phyloP scores from a whole-genome alignment of 2,888 invertebrate genomes.

The Meteorus cinctellus region DNA sequence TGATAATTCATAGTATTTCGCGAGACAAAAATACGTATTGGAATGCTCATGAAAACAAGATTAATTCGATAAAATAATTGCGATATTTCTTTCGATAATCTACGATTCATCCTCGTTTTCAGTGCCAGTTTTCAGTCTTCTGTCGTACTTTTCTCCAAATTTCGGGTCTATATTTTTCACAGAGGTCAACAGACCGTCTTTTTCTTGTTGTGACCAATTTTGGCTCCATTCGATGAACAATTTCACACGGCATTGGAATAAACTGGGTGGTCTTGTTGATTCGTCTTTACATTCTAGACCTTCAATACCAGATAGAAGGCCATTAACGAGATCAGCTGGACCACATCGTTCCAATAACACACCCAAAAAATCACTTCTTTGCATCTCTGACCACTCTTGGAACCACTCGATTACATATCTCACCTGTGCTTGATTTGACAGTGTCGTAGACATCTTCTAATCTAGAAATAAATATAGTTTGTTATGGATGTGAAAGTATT shows the following conservation, averaged over 20 bases:
- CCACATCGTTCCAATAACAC: conserved; percentile 81
- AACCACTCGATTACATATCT: conserved; percentile 91
- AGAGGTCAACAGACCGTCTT: conserved; percentile 80
- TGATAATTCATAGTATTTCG: neutral
- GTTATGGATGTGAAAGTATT: conserved; percentile 29
- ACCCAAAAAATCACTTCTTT: conserved; percentile 87
- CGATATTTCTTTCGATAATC: neutral
- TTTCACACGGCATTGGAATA: conserved; percentile 90
- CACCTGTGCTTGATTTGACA: conserved; percentile 83
- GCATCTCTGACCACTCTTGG: conserved; percentile 91
- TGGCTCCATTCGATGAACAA: conserved; percentile 89
- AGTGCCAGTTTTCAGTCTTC: conserved; percentile 58
- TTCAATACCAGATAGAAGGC: conserved; percentile 81
- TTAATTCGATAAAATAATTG: neutral
- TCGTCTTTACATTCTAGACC: conserved; percentile 78
- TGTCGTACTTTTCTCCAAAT: conserved; percentile 80
- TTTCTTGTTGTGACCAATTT: conserved; percentile 85
- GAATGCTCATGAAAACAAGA: neutral
- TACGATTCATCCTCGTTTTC: conserved; percentile 41
- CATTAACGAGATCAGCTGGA: conserved; percentile 81
- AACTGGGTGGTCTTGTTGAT: conserved; percentile 81
- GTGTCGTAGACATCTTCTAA: conserved; percentile 69
- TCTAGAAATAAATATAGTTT: conserved; percentile 46
- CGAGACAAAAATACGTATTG: neutral
- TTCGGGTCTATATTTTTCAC: conserved; percentile 83